Conservation (phyloP, 2,113 vertebrate species). For the Gasterosteus aculeatus region DNA sequence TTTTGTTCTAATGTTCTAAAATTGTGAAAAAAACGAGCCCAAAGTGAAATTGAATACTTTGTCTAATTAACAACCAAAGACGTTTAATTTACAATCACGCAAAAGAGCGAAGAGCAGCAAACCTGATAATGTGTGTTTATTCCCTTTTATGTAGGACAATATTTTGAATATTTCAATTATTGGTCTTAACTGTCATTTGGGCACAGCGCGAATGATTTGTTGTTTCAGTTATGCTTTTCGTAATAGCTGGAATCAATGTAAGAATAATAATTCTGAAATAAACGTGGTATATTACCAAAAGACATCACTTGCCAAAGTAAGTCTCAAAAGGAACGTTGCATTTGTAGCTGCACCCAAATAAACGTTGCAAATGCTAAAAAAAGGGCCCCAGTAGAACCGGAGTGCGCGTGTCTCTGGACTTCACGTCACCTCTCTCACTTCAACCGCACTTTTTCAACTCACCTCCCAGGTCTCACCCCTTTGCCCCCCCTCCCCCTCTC, state of each 20-base stretch:
- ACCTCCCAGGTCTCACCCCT: constrained; percentile 41
- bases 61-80: neutral
- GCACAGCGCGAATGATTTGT: neutral
- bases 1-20: neutral
- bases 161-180: neutral
- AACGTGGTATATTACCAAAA: neutral
- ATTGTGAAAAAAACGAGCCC: neutral
- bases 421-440: neutral
- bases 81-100: neutral
- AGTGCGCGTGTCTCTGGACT: constrained; percentile 2
- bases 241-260: neutral
- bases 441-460: constrained; percentile 33
- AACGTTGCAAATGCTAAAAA: neutral
- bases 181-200: neutral
- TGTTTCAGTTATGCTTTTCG: constrained; percentile 6
- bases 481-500: constrained; percentile 12
- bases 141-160: neutral
- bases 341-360: neutral
- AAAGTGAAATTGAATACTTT: neutral
- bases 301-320: neutral
- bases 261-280: neutral
- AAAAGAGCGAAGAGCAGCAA: neutral
- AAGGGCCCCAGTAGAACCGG: neutral
- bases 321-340: neutral
- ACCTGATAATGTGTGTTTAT: neutral